These are phyloP conservation scores for Podarcis muralis DNA, from an alignment of 2,113 vertebrate species.

Conservation along the genomic window DNA sequence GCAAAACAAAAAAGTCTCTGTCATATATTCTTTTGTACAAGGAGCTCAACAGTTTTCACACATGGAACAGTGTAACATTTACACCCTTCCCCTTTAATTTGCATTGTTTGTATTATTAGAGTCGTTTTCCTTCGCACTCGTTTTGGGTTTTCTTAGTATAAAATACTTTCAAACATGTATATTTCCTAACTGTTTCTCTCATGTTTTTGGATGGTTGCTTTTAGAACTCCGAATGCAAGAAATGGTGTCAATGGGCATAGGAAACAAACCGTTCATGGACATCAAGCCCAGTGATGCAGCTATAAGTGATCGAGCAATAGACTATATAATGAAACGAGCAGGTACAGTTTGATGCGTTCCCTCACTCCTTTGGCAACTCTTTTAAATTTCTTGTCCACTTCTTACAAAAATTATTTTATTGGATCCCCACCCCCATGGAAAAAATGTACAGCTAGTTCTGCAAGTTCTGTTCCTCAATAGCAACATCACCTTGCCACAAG, in stretches of 20 bases:
- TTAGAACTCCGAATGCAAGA: slow-evolving; percentile 84
- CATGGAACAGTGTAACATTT: background rate
- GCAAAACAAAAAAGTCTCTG: too few species aligned
- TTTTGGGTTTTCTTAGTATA: background rate
- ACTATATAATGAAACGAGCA: slow-evolving; percentile 81
- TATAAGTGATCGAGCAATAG: slow-evolving; percentile 77
- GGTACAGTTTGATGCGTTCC: slow-evolving; percentile 54
- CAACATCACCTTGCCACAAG: background rate
- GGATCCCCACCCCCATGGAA: background rate
- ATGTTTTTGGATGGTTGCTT: background rate
- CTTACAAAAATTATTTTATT: background rate
- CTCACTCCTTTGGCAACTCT: background rate
- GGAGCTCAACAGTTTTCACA: background rate
- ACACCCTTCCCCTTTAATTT: background rate
- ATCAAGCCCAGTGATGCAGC: slow-evolving; percentile 83
- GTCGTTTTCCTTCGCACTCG: background rate
- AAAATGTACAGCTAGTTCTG: background rate
- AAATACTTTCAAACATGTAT: background rate
- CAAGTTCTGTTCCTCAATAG: background rate
- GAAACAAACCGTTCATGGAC: slow-evolving; percentile 85
- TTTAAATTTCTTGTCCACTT: background rate
- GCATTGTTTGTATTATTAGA: background rate
- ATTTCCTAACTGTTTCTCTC: background rate
- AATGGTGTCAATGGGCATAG: slow-evolving; percentile 86
- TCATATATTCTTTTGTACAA: background rate